Evolutionary conservation across 2,113 vertebrate species (phyloP).

Genomic region (Equus quagga): DNA sequence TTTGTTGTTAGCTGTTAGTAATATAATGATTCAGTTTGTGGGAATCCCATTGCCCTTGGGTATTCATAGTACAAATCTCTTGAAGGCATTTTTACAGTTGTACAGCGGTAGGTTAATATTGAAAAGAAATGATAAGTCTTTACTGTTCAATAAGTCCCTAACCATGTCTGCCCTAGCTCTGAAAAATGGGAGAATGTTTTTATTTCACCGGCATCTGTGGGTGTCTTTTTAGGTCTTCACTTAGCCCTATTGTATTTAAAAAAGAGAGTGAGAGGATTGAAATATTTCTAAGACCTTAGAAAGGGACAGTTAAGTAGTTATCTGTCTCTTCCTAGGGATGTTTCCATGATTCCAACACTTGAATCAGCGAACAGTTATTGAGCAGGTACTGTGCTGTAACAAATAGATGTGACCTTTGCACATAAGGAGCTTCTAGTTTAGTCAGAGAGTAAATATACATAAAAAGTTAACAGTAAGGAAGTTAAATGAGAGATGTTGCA

Average conservation of each 20-base stretch:
- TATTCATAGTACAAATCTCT: background rate
- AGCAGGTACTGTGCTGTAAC: background rate
- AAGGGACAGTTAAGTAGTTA: background rate
- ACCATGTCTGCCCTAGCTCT: background rate
- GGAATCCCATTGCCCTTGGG: background rate
- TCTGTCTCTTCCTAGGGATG: background rate
- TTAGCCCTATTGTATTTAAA: background rate
- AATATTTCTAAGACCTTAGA: background rate
- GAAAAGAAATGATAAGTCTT: conserved; percentile 38
- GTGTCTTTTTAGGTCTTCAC: background rate
- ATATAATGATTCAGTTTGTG: background rate
- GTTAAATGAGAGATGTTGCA: background rate
- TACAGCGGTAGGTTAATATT: background rate
- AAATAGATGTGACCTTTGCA: background rate
- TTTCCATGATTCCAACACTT: background rate
- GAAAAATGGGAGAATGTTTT: background rate
- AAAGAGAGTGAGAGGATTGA: background rate
- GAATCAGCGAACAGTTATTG: background rate
- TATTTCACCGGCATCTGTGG: background rate
- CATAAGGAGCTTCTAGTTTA: background rate
- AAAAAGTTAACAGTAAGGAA: background rate
- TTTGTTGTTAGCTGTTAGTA: conserved; percentile 14
- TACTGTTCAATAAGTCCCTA: background rate
- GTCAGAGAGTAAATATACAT: background rate
- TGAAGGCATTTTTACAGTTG: background rate